Conservation (phyloP, 2,797 vertebrate species). For the Argyrosomus regius region DNA sequence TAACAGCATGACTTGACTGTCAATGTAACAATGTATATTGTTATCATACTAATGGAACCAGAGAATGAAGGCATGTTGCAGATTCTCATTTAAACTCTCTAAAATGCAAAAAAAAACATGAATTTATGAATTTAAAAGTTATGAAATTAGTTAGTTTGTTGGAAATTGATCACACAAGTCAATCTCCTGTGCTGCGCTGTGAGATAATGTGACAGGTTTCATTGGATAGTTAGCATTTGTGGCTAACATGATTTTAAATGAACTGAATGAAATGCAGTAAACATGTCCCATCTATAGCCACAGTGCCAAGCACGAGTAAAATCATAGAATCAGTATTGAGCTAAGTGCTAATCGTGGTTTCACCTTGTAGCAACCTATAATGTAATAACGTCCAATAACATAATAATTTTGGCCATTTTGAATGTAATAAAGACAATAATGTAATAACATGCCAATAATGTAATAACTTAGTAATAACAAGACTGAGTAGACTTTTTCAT, state of each 20-base stretch:
- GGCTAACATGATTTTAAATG: neutral
- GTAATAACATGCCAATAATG: too few relatives aligned
- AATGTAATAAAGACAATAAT: too few relatives aligned
- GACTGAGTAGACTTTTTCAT: too few relatives aligned
- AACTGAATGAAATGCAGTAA: neutral
- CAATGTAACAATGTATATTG: too few relatives aligned
- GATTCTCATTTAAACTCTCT: constrained; percentile 5
- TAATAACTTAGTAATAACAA: too few relatives aligned
- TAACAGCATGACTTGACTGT: neutral
- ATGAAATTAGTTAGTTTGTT: neutral
- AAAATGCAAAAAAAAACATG: neutral
- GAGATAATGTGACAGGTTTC: neutral
- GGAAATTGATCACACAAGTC: neutral
- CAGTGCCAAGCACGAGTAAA: neutral
- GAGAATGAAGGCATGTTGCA: neutral
- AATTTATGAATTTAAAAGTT: too few relatives aligned
- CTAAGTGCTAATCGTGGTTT: neutral
- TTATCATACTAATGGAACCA: constrained; percentile 1
- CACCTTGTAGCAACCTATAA: neutral
- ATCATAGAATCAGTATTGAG: neutral
- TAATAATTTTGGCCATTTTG: too few relatives aligned
- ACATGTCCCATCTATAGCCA: neutral
- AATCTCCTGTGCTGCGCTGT: neutral
- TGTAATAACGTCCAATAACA: too few relatives aligned
- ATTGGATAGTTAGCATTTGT: neutral